Evolutionary conservation across 2,888 invertebrate genomes (phyloP), one percentile per base, ranked within the genome.

Genomic region (Nomada fabriciana): DNA sequence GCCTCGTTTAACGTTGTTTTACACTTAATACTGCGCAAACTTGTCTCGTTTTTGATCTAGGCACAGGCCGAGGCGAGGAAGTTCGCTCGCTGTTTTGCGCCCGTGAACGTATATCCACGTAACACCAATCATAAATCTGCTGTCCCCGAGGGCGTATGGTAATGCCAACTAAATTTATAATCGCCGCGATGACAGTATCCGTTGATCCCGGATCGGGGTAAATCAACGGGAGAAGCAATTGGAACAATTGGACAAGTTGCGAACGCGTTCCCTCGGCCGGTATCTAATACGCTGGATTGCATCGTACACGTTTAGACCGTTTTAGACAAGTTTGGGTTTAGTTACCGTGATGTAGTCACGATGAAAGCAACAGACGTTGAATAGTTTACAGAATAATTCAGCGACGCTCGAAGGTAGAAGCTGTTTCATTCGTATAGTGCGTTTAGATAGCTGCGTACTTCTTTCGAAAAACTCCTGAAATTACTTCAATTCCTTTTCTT

Each of bases 281-380:
- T 60, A 76, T 60, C 68, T 42, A 47, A 42, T 11, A 53, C 72
- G 73, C 86, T 86, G n/a, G 64, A 76, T 70, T 79, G 86, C 80
- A 87, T 85, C 69, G 82, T 83, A 72, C 64, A 80, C 79, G 84
- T 74, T 78, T 87, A 86, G 87, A 42, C 61, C 42, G 76, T 69
- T 65, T 36, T 86, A 86, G 87, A 80, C 29, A 23, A 85, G 60
- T 79, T 63, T 76, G 36, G 52, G 76, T 60, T 52, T 84, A 85
- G 81, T 25, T 75, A 76, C 80, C 76, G 80, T 74, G 81, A 81
- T 74, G 64, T 85, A 82, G 82, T 61, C 67, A 79, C 76, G 84
- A 76, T 77, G 77, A 70, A 57, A 53, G 53, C 63, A 74, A 71
- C 70, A 18, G 60, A 68, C 55, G 57, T 64, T 74, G 29, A 67